Evolutionary conservation across 2,888 invertebrate genomes (phyloP), one percentile per base, ranked within the genome.

Genomic region (Margaritifera margaritifera): DNA sequence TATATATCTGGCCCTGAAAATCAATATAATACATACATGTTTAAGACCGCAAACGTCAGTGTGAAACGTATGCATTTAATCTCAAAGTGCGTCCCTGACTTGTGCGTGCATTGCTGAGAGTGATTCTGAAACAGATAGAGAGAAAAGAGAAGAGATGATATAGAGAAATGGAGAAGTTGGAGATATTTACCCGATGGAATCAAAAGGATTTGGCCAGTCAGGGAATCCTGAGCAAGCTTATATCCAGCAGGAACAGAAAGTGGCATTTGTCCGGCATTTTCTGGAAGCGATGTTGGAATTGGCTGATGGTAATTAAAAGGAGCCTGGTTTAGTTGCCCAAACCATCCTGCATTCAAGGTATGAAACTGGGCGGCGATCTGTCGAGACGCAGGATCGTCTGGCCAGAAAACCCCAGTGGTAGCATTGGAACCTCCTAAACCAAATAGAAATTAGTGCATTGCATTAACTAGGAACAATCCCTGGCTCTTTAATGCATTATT

Each of bases 181-280:
- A 42, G 15, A 18, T 54, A 64, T 54, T 54, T 67, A 80, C 82
- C 78, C 62, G 77, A 66, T 1, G 86, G 86, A 66, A 84, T 81
- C 62, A 85, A 93, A 77, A 95, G 92, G 73, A 95, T 92, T 81
- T 95, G 95, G 60, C 96, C 96, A 5, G 95, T 94, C 27, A 94
- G 92, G 51, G 96, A 95, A 89, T 96, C 96, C 76, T 96, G 93
- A 64, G 95, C 94, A 86, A 96, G 92, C 90, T 96, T 96, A 90
- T 94, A 95, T 70, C 96, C 96, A 71, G 95, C 95, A 71, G 95
- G 93, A 70, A 94, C 94, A 6, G 87, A 72, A 19, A 80, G 61
- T 0, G 84, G 83, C 42, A 83, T 67, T 62, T 80, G 80, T 55
- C 63, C 70, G 6, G 61, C 57, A 15, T 75, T 76, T 15, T 73